Evolutionary conservation across 1,140 invertebrate species (phyloP).

Genomic region (Maconellicoccus hirsutus): DNA sequence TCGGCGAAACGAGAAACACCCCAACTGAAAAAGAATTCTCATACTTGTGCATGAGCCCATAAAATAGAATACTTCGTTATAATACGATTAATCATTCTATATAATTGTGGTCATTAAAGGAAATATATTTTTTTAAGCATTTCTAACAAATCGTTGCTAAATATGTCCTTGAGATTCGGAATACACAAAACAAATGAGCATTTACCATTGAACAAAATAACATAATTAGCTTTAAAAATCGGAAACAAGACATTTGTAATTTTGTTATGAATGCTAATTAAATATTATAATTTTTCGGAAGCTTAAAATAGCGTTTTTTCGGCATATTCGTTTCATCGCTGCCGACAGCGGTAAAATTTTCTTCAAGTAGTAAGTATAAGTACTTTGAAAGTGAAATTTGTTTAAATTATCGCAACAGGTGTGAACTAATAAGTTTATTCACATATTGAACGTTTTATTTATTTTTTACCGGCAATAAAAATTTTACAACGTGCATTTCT

Average conservation of each 20-base stretch:
- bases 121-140: too few species aligned
- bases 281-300: conserved; percentile 3
- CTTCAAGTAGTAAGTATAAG: too few species aligned
- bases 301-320: background rate
- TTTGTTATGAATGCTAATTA: background rate
- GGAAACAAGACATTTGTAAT: background rate
- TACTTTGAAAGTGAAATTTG: too few species aligned
- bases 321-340: background rate
- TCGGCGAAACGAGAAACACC: too few species aligned
- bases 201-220: background rate
- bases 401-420: too few species aligned
- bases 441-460: background rate
- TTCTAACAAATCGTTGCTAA: background rate
- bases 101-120: background rate
- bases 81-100: background rate
- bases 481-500: background rate
- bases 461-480: background rate
- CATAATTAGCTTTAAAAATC: background rate
- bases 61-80: too few species aligned
- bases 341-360: too few species aligned
- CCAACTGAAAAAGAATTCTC: too few species aligned
- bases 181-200: background rate
- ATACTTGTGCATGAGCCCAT: too few species aligned
- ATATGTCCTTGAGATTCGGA: background rate
- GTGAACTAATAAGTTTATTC: background rate